phyloP scores from a whole-genome alignment of 2,888 invertebrate genomes.

The Pandemis cinnamomeana region DNA sequence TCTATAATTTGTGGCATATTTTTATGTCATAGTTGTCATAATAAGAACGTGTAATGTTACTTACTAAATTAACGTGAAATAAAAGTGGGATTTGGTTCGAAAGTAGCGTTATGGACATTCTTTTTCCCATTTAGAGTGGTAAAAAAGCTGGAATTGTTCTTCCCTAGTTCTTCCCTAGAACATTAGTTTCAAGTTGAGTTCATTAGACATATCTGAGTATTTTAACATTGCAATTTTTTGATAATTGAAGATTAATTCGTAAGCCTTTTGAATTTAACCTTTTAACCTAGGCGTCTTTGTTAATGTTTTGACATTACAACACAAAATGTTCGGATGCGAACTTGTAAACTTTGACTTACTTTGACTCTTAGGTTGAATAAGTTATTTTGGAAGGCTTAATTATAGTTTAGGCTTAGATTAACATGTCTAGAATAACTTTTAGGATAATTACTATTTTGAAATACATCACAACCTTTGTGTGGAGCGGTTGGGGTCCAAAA shows the following conservation, averaged over 20 bases:
- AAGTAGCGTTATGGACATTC: background rate
- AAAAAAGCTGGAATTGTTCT: background rate
- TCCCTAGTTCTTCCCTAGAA: no score
- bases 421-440: background rate
- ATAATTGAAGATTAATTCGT: background rate
- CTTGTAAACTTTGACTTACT: background rate
- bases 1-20: no score
- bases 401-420: background rate
- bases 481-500: slow-evolving; percentile 14
- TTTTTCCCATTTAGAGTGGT: background rate
- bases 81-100: background rate
- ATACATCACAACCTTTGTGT: slow-evolving; percentile 6
- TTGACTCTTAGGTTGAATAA: background rate
- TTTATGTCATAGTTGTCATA: no score
- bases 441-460: background rate
- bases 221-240: background rate
- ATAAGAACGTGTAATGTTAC: no score
- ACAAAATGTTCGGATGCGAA: background rate
- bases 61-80: background rate
- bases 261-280: background rate
- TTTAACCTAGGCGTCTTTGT: background rate
- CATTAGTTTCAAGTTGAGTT: no score
- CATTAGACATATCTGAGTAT: no score
- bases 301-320: background rate
- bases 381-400: background rate